phyloP scores from a whole-genome alignment of 2,888 invertebrate species.

The Aleiodes leptofemur region DNA sequence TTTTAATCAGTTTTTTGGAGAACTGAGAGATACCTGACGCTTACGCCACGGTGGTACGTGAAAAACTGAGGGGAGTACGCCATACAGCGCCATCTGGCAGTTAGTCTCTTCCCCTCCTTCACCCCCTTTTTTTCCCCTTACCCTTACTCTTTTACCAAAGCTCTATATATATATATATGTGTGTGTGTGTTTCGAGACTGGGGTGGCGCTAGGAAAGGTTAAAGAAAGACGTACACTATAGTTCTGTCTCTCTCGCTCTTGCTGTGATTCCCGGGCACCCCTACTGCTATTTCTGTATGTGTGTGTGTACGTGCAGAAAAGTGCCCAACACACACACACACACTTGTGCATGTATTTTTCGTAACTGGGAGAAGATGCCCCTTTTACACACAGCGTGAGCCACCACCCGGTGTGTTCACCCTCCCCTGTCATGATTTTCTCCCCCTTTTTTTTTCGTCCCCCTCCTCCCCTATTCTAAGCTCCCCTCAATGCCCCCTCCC shows the following conservation, averaged over 20 bases:
- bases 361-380: conserved; percentile 25
- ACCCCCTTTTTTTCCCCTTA: conserved; percentile 27
- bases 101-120: conserved; percentile 8
- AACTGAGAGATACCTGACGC: not conserved
- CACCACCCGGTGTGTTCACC: too few species aligned
- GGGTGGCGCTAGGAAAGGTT: conserved; percentile 21
- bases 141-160: conserved; percentile 45
- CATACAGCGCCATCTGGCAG: conserved; percentile 32
- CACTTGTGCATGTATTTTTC: conserved; percentile 56
- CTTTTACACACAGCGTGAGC: too few species aligned
- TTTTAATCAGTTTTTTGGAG: too few species aligned
- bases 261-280: conserved; percentile 26
- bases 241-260: too few species aligned
- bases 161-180: too few species aligned
- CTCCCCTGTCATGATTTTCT: not conserved
- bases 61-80: conserved; percentile 45
- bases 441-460: not conserved
- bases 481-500: not conserved
- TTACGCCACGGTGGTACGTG: conserved; percentile 40
- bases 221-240: conserved; percentile 42
- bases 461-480: not conserved
- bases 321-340: conserved; percentile 29
- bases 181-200: conserved; percentile 44
- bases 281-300: not conserved
- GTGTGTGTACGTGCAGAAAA: too few species aligned